A percentile compares a stretch with the other conserved stretches of the same genome.
These are phyloP conservation scores for Nomada ferruginata DNA, from an alignment of 2,888 invertebrate species.

Conservation along the genomic window DNA sequence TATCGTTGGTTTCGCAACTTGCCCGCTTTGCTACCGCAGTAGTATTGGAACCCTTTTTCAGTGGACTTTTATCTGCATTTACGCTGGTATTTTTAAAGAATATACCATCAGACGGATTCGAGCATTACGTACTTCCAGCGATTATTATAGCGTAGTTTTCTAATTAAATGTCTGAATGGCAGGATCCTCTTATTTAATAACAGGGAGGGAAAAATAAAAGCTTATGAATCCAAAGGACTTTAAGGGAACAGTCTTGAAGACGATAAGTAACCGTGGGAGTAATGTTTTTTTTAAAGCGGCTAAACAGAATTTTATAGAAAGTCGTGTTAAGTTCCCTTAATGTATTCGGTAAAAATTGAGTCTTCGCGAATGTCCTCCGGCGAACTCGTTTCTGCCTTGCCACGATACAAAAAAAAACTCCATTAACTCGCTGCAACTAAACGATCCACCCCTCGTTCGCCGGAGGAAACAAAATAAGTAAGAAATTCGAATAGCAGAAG, in stretches of 20 bases:
- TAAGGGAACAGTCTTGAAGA: background rate
- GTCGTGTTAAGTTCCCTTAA: slow-evolving; percentile 13
- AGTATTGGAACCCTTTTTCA: no score
- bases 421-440: slow-evolving; percentile 16
- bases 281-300: slow-evolving; percentile 17
- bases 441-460: background rate
- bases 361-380: background rate
- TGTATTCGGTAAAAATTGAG: slow-evolving; percentile 25
- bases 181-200: no score
- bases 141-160: no score
- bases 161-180: no score
- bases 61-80: no score
- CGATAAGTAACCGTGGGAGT: slow-evolving; percentile 8
- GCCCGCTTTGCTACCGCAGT: background rate
- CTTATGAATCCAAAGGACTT: background rate
- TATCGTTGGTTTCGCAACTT: background rate
- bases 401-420: slow-evolving; percentile 25
- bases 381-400: background rate
- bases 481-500: background rate
- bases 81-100: no score
- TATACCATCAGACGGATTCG: no score
- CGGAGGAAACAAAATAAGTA: background rate
- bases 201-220: background rate
- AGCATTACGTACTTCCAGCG: no score
- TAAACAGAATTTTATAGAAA: slow-evolving; percentile 14